phyloP scores from a whole-genome alignment of 2,888 invertebrate species.

The Diplazon laetatorius region DNA sequence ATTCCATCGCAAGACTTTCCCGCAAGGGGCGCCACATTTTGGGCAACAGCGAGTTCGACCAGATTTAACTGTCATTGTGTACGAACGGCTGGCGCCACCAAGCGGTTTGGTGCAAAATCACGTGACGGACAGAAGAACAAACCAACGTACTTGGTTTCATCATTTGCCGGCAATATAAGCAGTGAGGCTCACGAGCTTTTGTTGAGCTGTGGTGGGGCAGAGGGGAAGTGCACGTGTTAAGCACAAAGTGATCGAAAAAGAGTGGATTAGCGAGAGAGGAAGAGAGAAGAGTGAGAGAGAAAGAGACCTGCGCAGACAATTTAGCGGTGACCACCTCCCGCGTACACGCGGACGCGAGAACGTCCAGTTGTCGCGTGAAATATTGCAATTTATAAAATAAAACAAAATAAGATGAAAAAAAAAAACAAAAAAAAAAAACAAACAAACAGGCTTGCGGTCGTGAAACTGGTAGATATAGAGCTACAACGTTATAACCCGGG shows the following conservation, averaged over 20 bases:
- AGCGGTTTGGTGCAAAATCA: neutral
- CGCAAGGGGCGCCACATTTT: no score
- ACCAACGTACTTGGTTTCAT: neutral
- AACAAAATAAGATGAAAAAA: no score
- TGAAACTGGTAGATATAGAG: constrained; percentile 79
- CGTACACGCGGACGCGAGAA: constrained; percentile 59
- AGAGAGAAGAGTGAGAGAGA: neutral
- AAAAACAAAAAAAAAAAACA: no score
- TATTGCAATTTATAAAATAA: constrained; percentile 83
- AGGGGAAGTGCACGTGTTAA: constrained; percentile 79
- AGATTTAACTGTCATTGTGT: no score
- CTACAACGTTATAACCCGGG: constrained; percentile 56
- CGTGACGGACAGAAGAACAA: neutral
- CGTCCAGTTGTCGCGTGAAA: constrained; percentile 82
- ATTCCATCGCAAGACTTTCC: no score
- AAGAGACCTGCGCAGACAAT: constrained; percentile 78
- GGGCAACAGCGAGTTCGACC: no score
- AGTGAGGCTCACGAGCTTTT: constrained; percentile 60
- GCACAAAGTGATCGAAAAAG: constrained; percentile 66
- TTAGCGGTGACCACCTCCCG: constrained; percentile 81
- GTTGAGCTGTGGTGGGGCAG: constrained; percentile 73
- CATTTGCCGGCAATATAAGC: constrained; percentile 19
- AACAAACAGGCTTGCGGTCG: constrained; percentile 82
- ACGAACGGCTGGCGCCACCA: neutral
- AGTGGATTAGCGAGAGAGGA: neutral